These are phyloP conservation scores for Spilarctia lutea DNA, from an alignment of 2,888 invertebrate species.

Conservation along the genomic window DNA sequence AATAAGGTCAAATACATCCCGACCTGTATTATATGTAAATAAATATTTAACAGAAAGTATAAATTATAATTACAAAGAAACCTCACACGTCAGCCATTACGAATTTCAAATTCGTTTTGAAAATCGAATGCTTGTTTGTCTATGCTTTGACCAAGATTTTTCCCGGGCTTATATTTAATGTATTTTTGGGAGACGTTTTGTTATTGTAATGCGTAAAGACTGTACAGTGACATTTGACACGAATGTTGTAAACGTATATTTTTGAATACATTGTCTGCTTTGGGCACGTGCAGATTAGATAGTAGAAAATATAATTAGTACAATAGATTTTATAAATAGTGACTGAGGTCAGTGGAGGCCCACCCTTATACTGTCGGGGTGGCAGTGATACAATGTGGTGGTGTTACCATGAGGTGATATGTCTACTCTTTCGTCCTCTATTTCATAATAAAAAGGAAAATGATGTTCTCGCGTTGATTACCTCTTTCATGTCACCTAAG, in stretches of 20 bases:
- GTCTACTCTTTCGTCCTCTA: no score
- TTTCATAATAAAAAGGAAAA: no score
- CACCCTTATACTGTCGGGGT: no score
- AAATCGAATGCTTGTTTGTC: conserved; percentile 39
- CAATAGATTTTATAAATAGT: neutral
- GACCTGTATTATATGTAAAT: conserved; percentile 62
- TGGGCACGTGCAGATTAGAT: neutral
- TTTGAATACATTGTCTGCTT: conserved; percentile 24
- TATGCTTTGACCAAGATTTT: conserved; percentile 60
- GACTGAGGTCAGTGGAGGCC: neutral
- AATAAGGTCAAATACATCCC: conserved; percentile 37
- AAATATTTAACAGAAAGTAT: conserved; percentile 40
- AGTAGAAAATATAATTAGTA: neutral
- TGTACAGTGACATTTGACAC: conserved; percentile 40
- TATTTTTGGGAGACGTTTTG: conserved; percentile 27
- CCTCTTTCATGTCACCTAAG: no score
- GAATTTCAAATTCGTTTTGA: conserved; percentile 55
- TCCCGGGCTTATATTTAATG: conserved; percentile 4
- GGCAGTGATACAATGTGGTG: no score
- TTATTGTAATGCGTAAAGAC: conserved; percentile 43
- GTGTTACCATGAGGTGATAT: neutral
- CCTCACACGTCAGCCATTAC: conserved; percentile 43
- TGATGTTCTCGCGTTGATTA: neutral
- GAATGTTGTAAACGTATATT: conserved; percentile 30
- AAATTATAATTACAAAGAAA: conserved; percentile 46